Conservation (phyloP, 1,140 invertebrate genomes). For the Microplitis demolitor region DNA sequence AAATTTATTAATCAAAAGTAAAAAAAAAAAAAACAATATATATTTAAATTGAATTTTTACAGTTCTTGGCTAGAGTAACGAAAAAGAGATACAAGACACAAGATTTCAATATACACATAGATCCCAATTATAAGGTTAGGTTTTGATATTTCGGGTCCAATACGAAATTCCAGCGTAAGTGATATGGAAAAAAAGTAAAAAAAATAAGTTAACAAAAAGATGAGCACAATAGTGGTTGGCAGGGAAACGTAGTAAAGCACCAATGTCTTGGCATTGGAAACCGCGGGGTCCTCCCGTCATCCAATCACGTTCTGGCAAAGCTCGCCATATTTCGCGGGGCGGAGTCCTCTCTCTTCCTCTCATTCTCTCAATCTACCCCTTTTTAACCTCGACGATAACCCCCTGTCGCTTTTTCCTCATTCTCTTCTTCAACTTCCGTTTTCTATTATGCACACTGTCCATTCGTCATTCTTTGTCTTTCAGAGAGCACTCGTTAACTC, state of each 20-base stretch:
- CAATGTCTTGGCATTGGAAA: conserved; percentile 59
- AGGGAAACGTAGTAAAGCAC: conserved; percentile 44
- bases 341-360: conserved; percentile 49
- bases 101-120: too few relatives aligned
- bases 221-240: conserved; percentile 16
- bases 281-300: conserved; percentile 58
- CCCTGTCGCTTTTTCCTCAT: too few relatives aligned
- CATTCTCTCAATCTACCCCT: conserved; percentile 32
- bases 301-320: conserved; percentile 59
- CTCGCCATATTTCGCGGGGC: conserved; percentile 61
- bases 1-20: too few relatives aligned
- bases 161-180: too few relatives aligned
- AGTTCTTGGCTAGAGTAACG: too few relatives aligned
- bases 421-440: too few relatives aligned
- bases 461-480: neutral
- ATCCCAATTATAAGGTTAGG: too few relatives aligned
- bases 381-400: conserved; percentile 9
- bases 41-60: too few relatives aligned
- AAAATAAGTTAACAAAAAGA: conserved; percentile 31
- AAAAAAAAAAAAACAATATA: too few relatives aligned
- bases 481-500: neutral
- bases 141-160: too few relatives aligned
- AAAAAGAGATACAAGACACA: too few relatives aligned
- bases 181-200: neutral
- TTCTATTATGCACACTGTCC: neutral